These are phyloP conservation scores for Cantharis lateralis DNA, from an alignment of 2,888 invertebrate species.

Conservation along the genomic window DNA sequence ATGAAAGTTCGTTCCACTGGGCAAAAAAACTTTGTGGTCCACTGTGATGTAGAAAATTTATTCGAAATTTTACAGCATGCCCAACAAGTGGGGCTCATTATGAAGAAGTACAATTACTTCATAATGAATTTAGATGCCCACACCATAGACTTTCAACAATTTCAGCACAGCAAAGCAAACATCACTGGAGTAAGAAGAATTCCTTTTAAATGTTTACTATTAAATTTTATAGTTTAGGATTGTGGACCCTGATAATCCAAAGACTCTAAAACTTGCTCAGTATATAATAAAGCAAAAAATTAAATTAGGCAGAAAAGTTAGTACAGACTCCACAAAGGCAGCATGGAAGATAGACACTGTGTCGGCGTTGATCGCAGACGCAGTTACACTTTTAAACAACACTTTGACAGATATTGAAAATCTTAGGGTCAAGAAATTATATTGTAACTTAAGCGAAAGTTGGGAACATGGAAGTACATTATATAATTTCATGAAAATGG, in stretches of 20 bases:
- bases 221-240: slow-evolving; percentile 59
- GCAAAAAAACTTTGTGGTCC: slow-evolving; percentile 61
- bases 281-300: background rate
- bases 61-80: slow-evolving; percentile 61
- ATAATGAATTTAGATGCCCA: slow-evolving; percentile 64
- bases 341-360: slow-evolving; percentile 61
- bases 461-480: slow-evolving; percentile 85
- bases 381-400: slow-evolving; percentile 78
- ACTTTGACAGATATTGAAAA: slow-evolving; percentile 61
- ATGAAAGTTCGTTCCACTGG: slow-evolving; percentile 43
- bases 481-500: slow-evolving; percentile 81
- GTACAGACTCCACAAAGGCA: slow-evolving; percentile 12
- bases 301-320: slow-evolving; percentile 41
- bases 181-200: slow-evolving; percentile 53
- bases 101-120: slow-evolving; percentile 60
- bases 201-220: background rate
- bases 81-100: slow-evolving; percentile 66
- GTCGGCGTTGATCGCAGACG: slow-evolving; percentile 83
- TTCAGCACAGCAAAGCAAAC: slow-evolving; percentile 63
- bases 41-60: slow-evolving; percentile 58
- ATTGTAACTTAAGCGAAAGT: slow-evolving; percentile 64
- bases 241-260: slow-evolving; percentile 60
- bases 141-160: slow-evolving; percentile 61
- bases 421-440: slow-evolving; percentile 51
- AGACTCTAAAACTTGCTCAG: background rate